These are phyloP conservation scores for Dryobotodes eremita DNA, from an alignment of 2,888 invertebrate species.

Conservation along the genomic window DNA sequence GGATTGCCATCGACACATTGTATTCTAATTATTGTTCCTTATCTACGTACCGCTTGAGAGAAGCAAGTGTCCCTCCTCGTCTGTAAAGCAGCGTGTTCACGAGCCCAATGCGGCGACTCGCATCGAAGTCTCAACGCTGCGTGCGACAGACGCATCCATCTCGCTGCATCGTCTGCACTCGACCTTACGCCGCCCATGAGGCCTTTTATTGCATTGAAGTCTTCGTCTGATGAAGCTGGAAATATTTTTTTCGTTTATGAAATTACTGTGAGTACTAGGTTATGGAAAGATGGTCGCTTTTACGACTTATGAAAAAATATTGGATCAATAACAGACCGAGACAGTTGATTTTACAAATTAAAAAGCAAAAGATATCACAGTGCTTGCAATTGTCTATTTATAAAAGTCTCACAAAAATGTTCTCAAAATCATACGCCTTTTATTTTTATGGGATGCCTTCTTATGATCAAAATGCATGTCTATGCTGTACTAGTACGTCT, in stretches of 20 bases:
- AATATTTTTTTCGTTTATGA: not conserved
- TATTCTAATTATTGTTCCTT: not conserved
- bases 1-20: no score
- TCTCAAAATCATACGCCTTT: not conserved
- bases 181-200: constrained; percentile 95
- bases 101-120: constrained; percentile 94
- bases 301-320: not conserved
- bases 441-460: not conserved
- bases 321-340: not conserved
- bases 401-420: not conserved
- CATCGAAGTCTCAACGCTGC: constrained; percentile 95
- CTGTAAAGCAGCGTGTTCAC: constrained; percentile 93
- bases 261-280: not conserved
- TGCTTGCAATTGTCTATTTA: not conserved
- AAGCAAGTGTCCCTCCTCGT: constrained; percentile 96
- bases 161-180: constrained; percentile 93
- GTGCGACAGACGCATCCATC: constrained; percentile 93
- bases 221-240: constrained; percentile 66
- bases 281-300: no score
- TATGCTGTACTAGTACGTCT: not conserved
- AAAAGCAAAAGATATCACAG: not conserved
- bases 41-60: constrained; percentile 94
- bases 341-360: not conserved
- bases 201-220: constrained; percentile 93
- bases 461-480: not conserved